Base-by-base conservation (phyloP, 2,113 vertebrate species). In the Periophthalmus modestus region DNA sequence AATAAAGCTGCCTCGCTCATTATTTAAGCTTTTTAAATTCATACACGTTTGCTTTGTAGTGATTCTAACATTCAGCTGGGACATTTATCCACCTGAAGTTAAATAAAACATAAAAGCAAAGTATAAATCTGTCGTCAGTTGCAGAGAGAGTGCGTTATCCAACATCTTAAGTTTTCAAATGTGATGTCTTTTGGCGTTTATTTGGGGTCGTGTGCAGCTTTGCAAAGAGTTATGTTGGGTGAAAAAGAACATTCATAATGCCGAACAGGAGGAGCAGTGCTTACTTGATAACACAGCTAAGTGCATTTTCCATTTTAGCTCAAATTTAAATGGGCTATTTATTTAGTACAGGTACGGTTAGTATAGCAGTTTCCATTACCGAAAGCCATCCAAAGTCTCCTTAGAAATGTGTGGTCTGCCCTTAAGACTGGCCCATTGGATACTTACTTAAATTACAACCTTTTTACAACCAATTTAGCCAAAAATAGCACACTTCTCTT, bases 91-190 rank as follows among this genome's bases (percentile, higher is more conserved):
- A 62, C 39, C 7, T 58, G 24, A 21, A 43, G 16, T 75, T 33
- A 73, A 71, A 55, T 36, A 73, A 72, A 18, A 28, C 63, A 24
- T 52, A 13, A 24, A 33, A 67, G 58, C 11, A 46, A 33, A 36
- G 16, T 19, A 55, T 72, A 62, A 72, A 78, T 79, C 75, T 68
- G 68, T 68, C 33, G 2, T 48, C 47, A 47, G 1, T 67, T 39
- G 50, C 50, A 18, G 18, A 6, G 16, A 13, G 5, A 34, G 33
- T 34, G 13, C 28, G 10, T 5, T 54, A 13, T 48, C 47, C 46
- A 43, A 14, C 55, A 18, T 62, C 2, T n/a, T 24, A 62, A 54
- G 9, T 50, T 69, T 67, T 61, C 52, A 9, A 21, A 61, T 69
- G 2, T 48, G 66, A 54, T 48, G 34, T 69, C 55, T 66, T 67